Base-by-base conservation (phyloP, 2,888 invertebrate species). In the Epirrhoe alternata region DNA sequence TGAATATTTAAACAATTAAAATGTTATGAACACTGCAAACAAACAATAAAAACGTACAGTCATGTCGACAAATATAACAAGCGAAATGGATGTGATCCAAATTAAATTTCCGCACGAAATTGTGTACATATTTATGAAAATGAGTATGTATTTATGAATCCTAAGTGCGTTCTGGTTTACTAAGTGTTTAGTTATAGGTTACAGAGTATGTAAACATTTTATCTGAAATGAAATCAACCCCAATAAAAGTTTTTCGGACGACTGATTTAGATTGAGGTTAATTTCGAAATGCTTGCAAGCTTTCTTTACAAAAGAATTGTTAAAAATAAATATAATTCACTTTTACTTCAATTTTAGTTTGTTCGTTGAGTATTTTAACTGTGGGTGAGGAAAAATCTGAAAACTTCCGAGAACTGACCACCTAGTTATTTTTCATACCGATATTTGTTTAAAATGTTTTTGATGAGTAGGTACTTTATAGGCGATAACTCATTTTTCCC, bases 1-100 rank as follows among this genome's bases (percentile, higher is more conserved):
- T 66, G 59, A 61, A 71, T 51, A 61, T 35, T 60, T 61, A 59
- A 66, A 56, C 17, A 64, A 62, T 61, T 58, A 50, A 51, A 61
- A 57, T 1, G 42, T 53, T 64, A 47, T 33, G 8, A 12, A 14
- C 8, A 30, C 24, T 54, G 30, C 47, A 35, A 24, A 51, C 50
- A 56, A 50, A 45, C 24, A 61, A 62, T 67, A 67, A 61, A 65
- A 61, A 67, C 54, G 38, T 62, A 60, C 58, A 42, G 17, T 58
- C 47, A 62, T 56, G 65, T 58, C 38, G 52, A 61, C 61, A 61
- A 31, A 60, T 61, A 61, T 50, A 66, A 16, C 55, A 56, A 57
- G 31, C 50, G 49, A 61, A 66, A 63, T 65, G 45, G 33, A 30
- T 53, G 30, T 58, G 66, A 55, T 42, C 61, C 49, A 35, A 66